Evolutionary conservation across 1,140 invertebrate genomes (phyloP).

Genomic region (Listronotus bonariensis): DNA sequence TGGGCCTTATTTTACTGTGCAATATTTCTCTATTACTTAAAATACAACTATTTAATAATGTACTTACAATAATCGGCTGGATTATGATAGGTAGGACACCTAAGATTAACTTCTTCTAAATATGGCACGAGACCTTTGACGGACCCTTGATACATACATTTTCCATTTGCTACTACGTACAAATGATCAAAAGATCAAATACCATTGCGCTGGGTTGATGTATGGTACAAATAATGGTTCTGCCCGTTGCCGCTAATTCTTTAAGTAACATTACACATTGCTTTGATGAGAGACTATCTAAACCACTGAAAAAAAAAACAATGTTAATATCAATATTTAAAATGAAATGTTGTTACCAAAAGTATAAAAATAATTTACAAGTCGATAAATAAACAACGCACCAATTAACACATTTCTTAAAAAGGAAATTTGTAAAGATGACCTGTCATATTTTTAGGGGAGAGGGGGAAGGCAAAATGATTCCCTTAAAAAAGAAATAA

Average conservation of each 20-base stretch:
- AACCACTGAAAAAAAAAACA: constrained; percentile 67
- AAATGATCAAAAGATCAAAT: constrained; percentile 88
- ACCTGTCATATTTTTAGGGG: no score
- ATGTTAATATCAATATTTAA: background rate
- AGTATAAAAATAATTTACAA: no score
- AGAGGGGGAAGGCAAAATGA: no score
- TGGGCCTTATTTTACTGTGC: no score
- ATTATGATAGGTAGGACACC: constrained; percentile 88
- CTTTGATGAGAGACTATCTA: constrained; percentile 84
- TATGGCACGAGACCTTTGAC: constrained; percentile 76
- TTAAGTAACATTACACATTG: constrained; percentile 80
- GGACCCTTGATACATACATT: constrained; percentile 83
- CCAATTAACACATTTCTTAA: no score
- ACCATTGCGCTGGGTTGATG: constrained; percentile 89
- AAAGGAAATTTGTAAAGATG: no score
- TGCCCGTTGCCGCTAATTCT: constrained; percentile 71
- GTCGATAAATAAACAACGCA: no score
- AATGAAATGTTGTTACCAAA: background rate
- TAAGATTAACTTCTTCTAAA: constrained; percentile 69
- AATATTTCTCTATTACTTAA: no score
- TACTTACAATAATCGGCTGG: constrained; percentile 86
- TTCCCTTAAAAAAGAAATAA: no score
- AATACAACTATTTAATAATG: background rate
- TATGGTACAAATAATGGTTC: constrained; percentile 80
- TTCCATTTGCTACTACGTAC: constrained; percentile 79